Conservation (phyloP, 1,140 invertebrate species). For the Chelonus insularis region DNA sequence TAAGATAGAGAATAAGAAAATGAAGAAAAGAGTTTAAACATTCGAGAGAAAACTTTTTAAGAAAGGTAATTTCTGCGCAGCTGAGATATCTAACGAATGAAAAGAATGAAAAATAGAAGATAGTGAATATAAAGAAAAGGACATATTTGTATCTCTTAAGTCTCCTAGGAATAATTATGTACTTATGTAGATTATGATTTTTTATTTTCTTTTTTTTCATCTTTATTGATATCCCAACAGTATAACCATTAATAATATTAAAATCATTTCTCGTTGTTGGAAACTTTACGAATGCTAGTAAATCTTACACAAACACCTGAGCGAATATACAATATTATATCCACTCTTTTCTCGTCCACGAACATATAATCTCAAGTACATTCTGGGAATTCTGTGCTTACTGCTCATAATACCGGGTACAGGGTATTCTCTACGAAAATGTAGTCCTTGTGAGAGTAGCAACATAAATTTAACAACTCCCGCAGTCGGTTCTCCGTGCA, state of each 20-base stretch:
- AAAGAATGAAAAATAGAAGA: too few species aligned
- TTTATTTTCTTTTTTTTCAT: background rate
- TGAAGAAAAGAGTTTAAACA: too few species aligned
- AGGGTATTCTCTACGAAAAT: background rate
- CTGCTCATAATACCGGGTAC: background rate
- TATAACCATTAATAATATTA: slow-evolving; percentile 22
- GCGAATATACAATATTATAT: slow-evolving; percentile 18
- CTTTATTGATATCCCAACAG: background rate
- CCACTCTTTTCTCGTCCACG: background rate
- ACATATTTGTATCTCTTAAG: too few species aligned
- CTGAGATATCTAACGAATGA: too few species aligned
- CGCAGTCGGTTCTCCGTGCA: background rate
- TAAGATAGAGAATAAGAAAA: too few species aligned
- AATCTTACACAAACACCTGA: background rate
- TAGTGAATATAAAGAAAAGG: too few species aligned
- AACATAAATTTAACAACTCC: slow-evolving; percentile 12
- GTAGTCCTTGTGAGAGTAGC: background rate
- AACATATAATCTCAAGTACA: background rate
- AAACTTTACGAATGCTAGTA: background rate
- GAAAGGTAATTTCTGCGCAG: too few species aligned
- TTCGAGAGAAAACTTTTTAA: too few species aligned
- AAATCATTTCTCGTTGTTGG: slow-evolving; percentile 21
- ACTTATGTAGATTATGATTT: background rate
- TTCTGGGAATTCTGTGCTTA: slow-evolving; percentile 12
- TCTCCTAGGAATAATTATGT: slow-evolving; percentile 10